Base-by-base conservation (phyloP, 2,797 vertebrate species). In the Lepidocolaptes lacrymiger region DNA sequence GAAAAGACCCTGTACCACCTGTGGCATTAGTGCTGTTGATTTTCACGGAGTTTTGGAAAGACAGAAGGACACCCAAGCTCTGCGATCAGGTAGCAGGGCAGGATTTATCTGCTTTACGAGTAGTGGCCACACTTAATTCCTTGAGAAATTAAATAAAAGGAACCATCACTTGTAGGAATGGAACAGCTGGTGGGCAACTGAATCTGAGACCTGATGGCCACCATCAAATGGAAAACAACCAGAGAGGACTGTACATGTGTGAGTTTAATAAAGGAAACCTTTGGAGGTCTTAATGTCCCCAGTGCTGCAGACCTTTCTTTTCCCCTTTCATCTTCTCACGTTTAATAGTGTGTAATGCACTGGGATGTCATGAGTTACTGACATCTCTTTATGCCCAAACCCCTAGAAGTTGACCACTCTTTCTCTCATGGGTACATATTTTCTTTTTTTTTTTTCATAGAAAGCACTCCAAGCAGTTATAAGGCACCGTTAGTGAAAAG, bases 291-390 rank as follows among this genome's bases (percentile, higher is more conserved):
- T 34, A 28, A 36, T 7, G 5, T 46, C 10, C 12, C 34, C 16
- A 0, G 0, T 4, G 4, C 4, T 59, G 18, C 26, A 72, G n/a
- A 62, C 14, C 4, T 68, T 66, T 54, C 18, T 44, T 48, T 68
- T 24, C 12, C 6, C 6, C 14, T 61, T 79, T 61, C 28, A 12
- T 36, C 14, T 17, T 41, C 16, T 78, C 48, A 32, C 39, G 24
- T 66, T 54, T 54, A 62, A 59, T 37, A 55, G 16, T 2, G 2
- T 17, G 10, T 9, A 46, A 58, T 28, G 19, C 7, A 1, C 24
- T 10, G 23, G 16, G 20, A 39, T 7, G 20, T 41, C 3, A 28
- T 19, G 49, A 56, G 13, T 66, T 77, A 39, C 41, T 59, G 48
- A 7, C 9, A 16, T 23, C 22, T 43, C 1, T 28, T 51, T 83